Evolutionary conservation across 2,113 vertebrate genomes (phyloP).

Genomic region (Geococcyx californianus): DNA sequence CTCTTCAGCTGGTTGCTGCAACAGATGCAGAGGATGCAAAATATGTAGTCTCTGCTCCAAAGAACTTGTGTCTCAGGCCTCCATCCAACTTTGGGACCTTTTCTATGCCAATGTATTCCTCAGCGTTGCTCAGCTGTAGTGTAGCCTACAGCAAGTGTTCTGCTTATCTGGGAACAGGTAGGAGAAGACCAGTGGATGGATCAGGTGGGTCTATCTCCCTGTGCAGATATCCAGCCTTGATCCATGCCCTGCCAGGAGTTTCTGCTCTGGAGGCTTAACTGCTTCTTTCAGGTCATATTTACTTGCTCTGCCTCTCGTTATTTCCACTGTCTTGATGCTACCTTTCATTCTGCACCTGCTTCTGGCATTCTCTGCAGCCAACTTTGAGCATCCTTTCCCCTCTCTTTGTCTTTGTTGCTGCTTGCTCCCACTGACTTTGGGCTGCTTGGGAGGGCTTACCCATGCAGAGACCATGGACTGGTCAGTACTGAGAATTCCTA

Average conservation of each 20-base stretch:
- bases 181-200: not conserved
- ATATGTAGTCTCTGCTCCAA: not conserved
- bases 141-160: fast-evolving
- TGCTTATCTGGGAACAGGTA: not conserved
- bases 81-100: not conserved
- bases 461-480: fast-evolving
- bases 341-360: not conserved
- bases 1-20: not conserved
- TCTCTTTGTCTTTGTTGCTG: not conserved
- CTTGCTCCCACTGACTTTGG: not conserved
- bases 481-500: not conserved
- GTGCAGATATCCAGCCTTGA: fast-evolving
- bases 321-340: not conserved
- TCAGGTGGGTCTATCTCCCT: not conserved
- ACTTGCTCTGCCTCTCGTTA: not conserved
- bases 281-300: not conserved
- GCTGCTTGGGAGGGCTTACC: not conserved
- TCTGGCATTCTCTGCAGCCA: not conserved
- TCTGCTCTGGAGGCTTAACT: not conserved
- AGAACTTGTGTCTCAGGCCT: not conserved
- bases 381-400: not conserved
- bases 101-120: not conserved
- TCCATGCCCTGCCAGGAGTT: fast-evolving
- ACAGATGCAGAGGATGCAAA: not conserved
- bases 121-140: not conserved